Conservation (phyloP, 2,888 invertebrate genomes). For the Ornithoptera priamus region DNA sequence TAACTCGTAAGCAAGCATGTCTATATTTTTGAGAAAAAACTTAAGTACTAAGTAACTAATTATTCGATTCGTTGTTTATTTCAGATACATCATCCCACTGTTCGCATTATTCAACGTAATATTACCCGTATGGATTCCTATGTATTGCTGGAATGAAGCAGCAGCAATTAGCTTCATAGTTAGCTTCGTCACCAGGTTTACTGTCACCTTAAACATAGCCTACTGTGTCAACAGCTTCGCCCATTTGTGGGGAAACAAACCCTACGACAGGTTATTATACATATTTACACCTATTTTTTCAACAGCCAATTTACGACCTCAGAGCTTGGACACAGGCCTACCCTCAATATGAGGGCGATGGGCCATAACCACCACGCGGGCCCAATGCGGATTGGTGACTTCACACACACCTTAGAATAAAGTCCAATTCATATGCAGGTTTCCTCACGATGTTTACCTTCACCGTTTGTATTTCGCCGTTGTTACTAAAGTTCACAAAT, state of each 20-base stretch:
- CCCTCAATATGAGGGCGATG: too few species aligned
- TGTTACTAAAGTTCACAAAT: too few species aligned
- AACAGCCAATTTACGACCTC: too few species aligned
- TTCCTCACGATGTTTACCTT: too few species aligned
- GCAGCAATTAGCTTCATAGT: slow-evolving; percentile 90
- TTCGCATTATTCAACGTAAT: slow-evolving; percentile 84
- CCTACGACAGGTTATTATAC: slow-evolving; percentile 88
- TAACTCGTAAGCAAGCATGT: background rate
- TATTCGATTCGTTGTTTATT: slow-evolving; percentile 34
- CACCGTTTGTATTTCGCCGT: too few species aligned
- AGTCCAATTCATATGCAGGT: too few species aligned
- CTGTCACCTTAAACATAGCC: slow-evolving; percentile 92
- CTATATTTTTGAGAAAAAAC: background rate
- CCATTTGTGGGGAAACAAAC: slow-evolving; percentile 95
- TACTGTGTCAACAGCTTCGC: slow-evolving; percentile 97
- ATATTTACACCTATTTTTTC: background rate
- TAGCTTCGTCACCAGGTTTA: slow-evolving; percentile 91
- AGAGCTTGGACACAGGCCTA: too few species aligned
- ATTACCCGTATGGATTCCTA: slow-evolving; percentile 88
- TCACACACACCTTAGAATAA: too few species aligned
- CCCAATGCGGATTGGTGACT: too few species aligned
- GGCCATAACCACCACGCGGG: too few species aligned
- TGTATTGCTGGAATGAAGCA: slow-evolving; percentile 91
- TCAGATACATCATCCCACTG: slow-evolving; percentile 84
- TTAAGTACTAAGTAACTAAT: background rate